Evolutionary conservation across 2,888 invertebrate species (phyloP).

Genomic region (Heliconius charithonia): DNA sequence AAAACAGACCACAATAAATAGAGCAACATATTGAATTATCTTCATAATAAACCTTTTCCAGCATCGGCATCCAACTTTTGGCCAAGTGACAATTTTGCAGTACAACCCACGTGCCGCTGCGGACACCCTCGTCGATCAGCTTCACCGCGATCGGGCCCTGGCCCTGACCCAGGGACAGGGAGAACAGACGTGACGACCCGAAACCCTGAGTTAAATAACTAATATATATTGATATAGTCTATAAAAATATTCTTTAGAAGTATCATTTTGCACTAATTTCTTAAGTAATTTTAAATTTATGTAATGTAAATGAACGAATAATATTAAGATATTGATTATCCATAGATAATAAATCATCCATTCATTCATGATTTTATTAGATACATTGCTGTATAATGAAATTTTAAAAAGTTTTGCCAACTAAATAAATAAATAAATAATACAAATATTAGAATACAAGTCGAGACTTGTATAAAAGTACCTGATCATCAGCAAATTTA

Average conservation of each 20-base stretch:
- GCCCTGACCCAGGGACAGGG: conserved; percentile 95
- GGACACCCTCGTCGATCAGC: conserved; percentile 92
- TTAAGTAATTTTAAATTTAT: too few species aligned
- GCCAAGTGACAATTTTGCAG: conserved; percentile 98
- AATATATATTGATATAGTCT: background rate
- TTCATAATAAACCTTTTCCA: conserved; percentile 88
- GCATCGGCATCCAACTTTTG: conserved; percentile 95
- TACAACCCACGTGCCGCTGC: conserved; percentile 95
- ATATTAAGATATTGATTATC: too few species aligned
- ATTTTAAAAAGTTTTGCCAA: too few species aligned
- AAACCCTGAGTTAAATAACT: conserved; percentile 83
- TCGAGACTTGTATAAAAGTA: conserved; percentile 45
- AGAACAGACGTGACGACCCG: conserved; percentile 88
- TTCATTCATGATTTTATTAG: too few species aligned
- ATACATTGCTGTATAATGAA: too few species aligned
- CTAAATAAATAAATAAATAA: background rate
- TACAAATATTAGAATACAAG: background rate
- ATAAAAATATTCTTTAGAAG: too few species aligned
- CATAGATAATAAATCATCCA: too few species aligned
- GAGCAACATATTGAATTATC: background rate
- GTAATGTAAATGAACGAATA: too few species aligned
- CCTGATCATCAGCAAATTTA: conserved; percentile 96
- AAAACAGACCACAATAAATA: background rate
- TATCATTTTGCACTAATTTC: too few species aligned
- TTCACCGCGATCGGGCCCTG: conserved; percentile 95